These are phyloP conservation scores for Porites cylindrica DNA, from an alignment of 92 coral and sea anemone genomes.

Conservation along the genomic window DNA sequence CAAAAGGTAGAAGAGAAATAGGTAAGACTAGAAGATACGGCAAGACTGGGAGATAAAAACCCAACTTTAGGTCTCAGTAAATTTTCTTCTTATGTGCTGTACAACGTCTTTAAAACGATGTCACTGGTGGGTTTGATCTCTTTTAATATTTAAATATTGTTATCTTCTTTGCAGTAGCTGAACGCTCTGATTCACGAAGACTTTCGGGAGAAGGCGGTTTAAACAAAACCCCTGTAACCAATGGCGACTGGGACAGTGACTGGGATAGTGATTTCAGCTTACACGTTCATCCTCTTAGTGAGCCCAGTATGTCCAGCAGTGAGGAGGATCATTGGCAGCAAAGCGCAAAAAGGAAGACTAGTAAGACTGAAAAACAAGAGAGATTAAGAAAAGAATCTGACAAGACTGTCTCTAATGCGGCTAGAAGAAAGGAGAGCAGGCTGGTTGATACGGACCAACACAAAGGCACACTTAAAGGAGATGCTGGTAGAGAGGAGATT, in stretches of 20 bases:
- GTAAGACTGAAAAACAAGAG: background rate
- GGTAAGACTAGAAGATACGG: background rate
- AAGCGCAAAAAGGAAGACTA: background rate
- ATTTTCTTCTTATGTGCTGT: too few relatives aligned
- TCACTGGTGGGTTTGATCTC: too few relatives aligned
- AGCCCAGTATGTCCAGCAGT: slow-evolving; percentile 38
- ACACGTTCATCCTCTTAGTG: slow-evolving; percentile 70
- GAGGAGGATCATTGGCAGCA: slow-evolving; percentile 30
- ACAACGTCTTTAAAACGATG: too few relatives aligned
- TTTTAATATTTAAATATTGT: background rate
- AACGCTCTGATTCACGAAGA: background rate
- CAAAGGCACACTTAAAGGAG: background rate
- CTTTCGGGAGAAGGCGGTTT: background rate
- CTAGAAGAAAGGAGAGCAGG: slow-evolving; percentile 5
- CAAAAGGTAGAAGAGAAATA: background rate
- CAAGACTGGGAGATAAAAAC: too few relatives aligned
- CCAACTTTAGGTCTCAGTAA: too few relatives aligned
- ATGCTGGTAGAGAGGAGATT: background rate
- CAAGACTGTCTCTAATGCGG: background rate
- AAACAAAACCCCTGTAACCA: background rate
- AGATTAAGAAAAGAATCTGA: slow-evolving; percentile 16
- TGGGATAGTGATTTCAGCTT: slow-evolving; percentile 82
- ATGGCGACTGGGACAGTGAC: slow-evolving; percentile 57
- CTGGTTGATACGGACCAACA: background rate
- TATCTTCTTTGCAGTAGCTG: background rate